Evolutionary conservation across 2,797 vertebrate species (phyloP).

Genomic region (Lacerta viridis): DNA sequence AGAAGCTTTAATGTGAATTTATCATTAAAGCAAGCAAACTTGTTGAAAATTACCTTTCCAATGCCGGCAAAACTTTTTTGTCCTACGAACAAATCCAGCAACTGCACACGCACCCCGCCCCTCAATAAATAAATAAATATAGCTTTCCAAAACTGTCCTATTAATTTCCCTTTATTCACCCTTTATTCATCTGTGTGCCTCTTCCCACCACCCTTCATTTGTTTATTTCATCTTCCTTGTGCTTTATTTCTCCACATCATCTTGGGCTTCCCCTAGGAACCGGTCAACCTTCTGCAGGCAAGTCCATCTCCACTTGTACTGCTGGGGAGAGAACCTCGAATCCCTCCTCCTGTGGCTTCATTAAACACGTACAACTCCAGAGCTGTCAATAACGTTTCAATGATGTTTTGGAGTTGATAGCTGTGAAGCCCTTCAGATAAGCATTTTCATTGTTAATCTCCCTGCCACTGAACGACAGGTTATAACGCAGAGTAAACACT

Average conservation of each 20-base stretch:
- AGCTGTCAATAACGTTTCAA: slow-evolving; percentile 63
- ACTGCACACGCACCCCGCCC: too few relatives aligned
- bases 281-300: not conserved
- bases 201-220: not conserved
- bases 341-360: slow-evolving; percentile 52
- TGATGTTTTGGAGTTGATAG: slow-evolving; percentile 58
- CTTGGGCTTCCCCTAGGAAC: not conserved
- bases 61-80: not conserved
- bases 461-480: slow-evolving; percentile 68
- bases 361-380: slow-evolving; percentile 56
- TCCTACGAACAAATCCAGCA: too few relatives aligned
- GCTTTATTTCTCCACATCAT: not conserved
- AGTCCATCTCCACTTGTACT: not conserved
- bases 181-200: not conserved
- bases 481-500: slow-evolving; percentile 67
- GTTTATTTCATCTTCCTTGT: not conserved
- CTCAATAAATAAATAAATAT: too few relatives aligned
- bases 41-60: not conserved
- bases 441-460: slow-evolving; percentile 72
- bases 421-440: slow-evolving; percentile 67
- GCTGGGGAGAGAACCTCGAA: slow-evolving; percentile 14
- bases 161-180: not conserved
- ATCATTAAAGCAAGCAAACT: not conserved
- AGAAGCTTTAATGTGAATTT: not conserved
- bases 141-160: not conserved